Conservation (phyloP, 2,113 vertebrate genomes). For the Indicator maculatus region DNA sequence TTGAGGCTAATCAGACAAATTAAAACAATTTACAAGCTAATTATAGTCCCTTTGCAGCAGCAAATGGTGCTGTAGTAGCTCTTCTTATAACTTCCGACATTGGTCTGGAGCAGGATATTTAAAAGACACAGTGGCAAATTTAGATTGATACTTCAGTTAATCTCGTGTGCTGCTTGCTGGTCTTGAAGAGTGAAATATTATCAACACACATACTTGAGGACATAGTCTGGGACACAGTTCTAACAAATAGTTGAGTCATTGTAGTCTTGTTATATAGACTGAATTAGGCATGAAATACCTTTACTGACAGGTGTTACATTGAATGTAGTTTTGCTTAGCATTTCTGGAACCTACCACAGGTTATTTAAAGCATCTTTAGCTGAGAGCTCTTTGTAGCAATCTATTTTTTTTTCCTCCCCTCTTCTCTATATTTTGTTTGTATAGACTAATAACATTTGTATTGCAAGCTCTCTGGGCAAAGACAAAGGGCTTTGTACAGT, state of each 20-base stretch:
- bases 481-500: neutral
- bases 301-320: neutral
- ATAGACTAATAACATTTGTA: neutral
- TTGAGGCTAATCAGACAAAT: slow-evolving; percentile 45
- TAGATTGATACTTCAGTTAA: neutral
- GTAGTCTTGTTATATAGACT: neutral
- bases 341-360: neutral
- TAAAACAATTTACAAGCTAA: neutral
- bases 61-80: neutral
- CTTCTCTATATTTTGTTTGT: neutral
- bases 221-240: neutral
- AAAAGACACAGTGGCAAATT: neutral
- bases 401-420: neutral
- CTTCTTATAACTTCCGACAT: neutral
- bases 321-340: neutral
- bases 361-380: neutral
- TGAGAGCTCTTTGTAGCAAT: neutral
- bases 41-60: neutral
- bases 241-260: neutral
- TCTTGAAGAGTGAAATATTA: neutral
- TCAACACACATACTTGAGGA: neutral
- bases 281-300: neutral
- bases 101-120: neutral
- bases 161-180: neutral
- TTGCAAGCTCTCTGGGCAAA: neutral